Conservation (phyloP, 2,797 vertebrate genomes). For the Pangasius larnaudii region DNA sequence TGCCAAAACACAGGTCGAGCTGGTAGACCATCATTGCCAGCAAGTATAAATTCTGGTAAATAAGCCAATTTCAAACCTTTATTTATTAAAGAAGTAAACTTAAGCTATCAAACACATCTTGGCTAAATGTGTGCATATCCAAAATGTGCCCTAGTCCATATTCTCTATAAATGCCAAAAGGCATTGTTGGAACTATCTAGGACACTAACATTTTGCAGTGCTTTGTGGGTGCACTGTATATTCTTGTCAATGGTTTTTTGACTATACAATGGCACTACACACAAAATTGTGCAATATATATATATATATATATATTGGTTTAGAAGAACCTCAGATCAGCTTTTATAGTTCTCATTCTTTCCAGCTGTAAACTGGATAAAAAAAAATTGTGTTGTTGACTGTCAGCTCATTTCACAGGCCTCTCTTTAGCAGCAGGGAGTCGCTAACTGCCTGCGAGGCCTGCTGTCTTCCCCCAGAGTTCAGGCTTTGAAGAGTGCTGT, state of each 20-base stretch:
- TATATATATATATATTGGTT: not conserved
- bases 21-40: not conserved
- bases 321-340: conserved; percentile 1
- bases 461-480: conserved; percentile 34
- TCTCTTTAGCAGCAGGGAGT: conserved; percentile 27
- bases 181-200: not conserved
- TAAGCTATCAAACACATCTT: not conserved
- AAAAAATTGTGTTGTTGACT: conserved; percentile 5
- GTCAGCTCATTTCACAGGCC: conserved; percentile 26
- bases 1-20: not conserved
- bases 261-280: not conserved
- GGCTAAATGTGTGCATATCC: not conserved
- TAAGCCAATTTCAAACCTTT: not conserved
- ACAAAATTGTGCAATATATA: not conserved
- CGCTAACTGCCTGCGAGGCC: conserved; percentile 24
- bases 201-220: not conserved
- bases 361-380: not conserved
- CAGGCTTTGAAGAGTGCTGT: conserved; percentile 52
- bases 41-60: not conserved
- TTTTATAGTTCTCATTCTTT: not conserved
- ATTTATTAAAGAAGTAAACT: not conserved
- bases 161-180: not conserved
- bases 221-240: not conserved
- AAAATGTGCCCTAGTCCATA: not conserved
- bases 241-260: not conserved